These are phyloP conservation scores for Dipodomys stephensi DNA, from an alignment of 2,113 vertebrate genomes.

Conservation along the genomic window DNA sequence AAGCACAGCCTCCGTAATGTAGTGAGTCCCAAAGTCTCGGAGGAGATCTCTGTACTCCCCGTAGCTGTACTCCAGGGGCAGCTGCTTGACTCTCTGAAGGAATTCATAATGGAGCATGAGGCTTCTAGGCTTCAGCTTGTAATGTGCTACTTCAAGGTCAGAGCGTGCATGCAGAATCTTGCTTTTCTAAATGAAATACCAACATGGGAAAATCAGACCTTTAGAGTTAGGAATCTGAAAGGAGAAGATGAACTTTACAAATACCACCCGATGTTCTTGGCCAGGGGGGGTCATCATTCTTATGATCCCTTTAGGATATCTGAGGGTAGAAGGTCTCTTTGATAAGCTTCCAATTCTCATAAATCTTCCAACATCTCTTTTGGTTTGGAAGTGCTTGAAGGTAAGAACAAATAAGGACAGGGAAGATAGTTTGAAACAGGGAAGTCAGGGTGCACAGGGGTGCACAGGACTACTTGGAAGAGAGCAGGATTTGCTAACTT, in stretches of 20 bases:
- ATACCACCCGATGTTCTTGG: not conserved
- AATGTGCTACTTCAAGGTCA: slow-evolving; percentile 90
- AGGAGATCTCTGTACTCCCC: slow-evolving; percentile 94
- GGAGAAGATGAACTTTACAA: slow-evolving; percentile 57
- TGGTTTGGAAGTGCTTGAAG: not conserved
- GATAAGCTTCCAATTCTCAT: not conserved
- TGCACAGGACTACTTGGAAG: fast-evolving
- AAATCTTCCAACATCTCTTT: slow-evolving; percentile 36
- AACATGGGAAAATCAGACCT: slow-evolving; percentile 65
- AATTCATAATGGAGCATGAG: slow-evolving; percentile 94
- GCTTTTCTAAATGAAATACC: slow-evolving; percentile 85
- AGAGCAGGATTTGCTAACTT: not conserved
- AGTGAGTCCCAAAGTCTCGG: slow-evolving; percentile 95
- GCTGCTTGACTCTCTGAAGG: slow-evolving; percentile 87
- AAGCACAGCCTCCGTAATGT: slow-evolving; percentile 90
- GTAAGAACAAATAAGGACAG: not conserved
- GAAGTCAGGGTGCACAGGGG: fast-evolving
- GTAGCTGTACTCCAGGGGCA: slow-evolving; percentile 92
- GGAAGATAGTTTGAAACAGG: not conserved
- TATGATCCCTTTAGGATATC: slow-evolving; percentile 46
- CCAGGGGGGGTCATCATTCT: not conserved
- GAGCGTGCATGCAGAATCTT: slow-evolving; percentile 89
- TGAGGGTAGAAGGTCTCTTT: not conserved
- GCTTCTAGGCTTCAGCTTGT: slow-evolving; percentile 89
- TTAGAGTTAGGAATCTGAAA: slow-evolving; percentile 55